A percentile compares a stretch with the other conserved stretches of the same genome.
These are phyloP conservation scores for Dascillus cervinus DNA, from an alignment of 2,888 invertebrate genomes.

Conservation along the genomic window DNA sequence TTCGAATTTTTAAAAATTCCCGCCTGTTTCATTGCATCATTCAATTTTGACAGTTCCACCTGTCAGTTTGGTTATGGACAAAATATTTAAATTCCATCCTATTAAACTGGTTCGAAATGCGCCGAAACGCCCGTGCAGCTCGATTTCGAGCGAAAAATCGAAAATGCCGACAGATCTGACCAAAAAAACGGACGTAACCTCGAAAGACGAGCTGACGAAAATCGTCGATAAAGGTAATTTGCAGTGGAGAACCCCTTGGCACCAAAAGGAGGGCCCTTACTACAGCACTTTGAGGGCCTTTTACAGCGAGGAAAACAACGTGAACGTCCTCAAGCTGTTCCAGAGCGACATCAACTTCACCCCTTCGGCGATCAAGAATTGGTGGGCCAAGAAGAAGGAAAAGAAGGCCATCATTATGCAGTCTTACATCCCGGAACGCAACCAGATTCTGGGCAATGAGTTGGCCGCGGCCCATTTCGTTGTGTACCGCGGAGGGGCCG, in stretches of 20 bases:
- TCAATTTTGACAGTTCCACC: too few relatives aligned
- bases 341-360: slow-evolving; percentile 45
- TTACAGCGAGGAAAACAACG: slow-evolving; percentile 47
- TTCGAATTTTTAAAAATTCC: too few relatives aligned
- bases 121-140: too few relatives aligned
- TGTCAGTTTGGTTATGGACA: too few relatives aligned
- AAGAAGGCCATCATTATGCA: slow-evolving; percentile 52
- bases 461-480: slow-evolving; percentile 84
- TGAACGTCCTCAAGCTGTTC: slow-evolving; percentile 41
- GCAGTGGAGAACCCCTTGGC: slow-evolving; percentile 56
- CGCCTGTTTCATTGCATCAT: too few relatives aligned
- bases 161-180: slow-evolving; percentile 12
- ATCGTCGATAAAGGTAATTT: slow-evolving; percentile 40
- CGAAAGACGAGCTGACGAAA: slow-evolving; percentile 12
- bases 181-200: slow-evolving; percentile 7
- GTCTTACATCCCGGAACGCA: slow-evolving; percentile 51
- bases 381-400: slow-evolving; percentile 49
- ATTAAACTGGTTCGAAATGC: too few relatives aligned
- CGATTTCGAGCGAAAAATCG: too few relatives aligned
- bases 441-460: slow-evolving; percentile 64
- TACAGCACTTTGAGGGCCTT: slow-evolving; percentile 52
- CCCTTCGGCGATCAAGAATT: slow-evolving; percentile 45
- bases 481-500: slow-evolving; percentile 62
- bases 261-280: slow-evolving; percentile 51
- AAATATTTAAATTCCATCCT: too few relatives aligned